phyloP scores from a whole-genome alignment of 2,888 invertebrate genomes.

The Cyrtodaria siliqua region DNA sequence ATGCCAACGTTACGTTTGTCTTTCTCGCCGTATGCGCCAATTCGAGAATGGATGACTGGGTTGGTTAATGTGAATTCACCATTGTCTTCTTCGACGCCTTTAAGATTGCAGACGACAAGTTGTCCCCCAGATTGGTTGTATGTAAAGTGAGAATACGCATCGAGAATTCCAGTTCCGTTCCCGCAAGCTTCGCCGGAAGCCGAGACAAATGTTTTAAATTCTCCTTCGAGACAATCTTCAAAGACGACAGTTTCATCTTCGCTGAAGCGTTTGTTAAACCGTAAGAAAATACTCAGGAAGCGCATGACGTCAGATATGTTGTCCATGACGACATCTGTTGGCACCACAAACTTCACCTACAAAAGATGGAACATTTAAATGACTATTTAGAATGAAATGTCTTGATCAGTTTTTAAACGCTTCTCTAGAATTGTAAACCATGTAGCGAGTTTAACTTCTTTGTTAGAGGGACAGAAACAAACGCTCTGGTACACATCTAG shows the following conservation, averaged over 20 bases:
- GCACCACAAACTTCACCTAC: conserved; percentile 44
- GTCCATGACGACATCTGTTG: conserved; percentile 56
- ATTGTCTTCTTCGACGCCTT: conserved; percentile 43
- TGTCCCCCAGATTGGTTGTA: conserved; percentile 38
- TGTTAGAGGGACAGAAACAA: too few relatives aligned
- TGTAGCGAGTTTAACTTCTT: too few relatives aligned
- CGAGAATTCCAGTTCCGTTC: conserved; percentile 39
- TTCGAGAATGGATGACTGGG: conserved; percentile 49
- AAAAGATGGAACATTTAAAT: neutral
- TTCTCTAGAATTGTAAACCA: too few relatives aligned
- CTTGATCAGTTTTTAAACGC: too few relatives aligned
- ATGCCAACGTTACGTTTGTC: conserved; percentile 48
- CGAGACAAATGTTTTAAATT: conserved; percentile 53
- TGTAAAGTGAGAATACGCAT: conserved; percentile 50
- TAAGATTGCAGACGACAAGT: conserved; percentile 44
- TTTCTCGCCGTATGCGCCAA: conserved; percentile 27
- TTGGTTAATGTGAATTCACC: conserved; percentile 42
- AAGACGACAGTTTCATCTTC: conserved; percentile 54
- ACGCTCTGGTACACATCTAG: too few relatives aligned
- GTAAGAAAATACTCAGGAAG: conserved; percentile 43
- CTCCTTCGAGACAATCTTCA: conserved; percentile 54
- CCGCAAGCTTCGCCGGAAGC: conserved; percentile 16
- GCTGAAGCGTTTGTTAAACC: conserved; percentile 52
- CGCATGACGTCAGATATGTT: conserved; percentile 57
- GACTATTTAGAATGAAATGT: too few relatives aligned